Conservation (phyloP, 2,797 vertebrate genomes). For the Phoxinus dragarum region DNA sequence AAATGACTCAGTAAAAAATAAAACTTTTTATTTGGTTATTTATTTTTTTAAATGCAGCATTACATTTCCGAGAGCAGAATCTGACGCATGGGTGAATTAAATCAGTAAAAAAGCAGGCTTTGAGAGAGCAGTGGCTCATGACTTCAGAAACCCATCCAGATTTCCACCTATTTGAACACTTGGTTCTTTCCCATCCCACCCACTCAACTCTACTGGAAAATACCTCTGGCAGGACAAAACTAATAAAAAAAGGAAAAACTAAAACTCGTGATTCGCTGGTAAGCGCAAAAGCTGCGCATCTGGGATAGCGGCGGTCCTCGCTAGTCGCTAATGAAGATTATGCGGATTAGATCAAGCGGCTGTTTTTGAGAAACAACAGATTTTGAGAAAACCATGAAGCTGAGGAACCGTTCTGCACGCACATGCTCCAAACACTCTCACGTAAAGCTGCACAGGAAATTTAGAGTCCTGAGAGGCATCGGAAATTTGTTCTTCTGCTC, state of each 20-base stretch:
- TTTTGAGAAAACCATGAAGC: background rate
- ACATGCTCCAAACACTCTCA: background rate
- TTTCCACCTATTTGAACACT: conserved; percentile 63
- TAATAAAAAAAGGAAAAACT: conserved; percentile 2
- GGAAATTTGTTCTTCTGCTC: background rate
- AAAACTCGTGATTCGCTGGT: background rate
- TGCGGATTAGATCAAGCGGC: no score
- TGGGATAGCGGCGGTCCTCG: background rate
- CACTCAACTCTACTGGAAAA: conserved; percentile 62
- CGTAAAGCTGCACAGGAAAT: conserved; percentile 23
- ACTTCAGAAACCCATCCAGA: conserved; percentile 58
- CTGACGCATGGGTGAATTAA: conserved; percentile 60
- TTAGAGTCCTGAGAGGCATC: conserved; percentile 2
- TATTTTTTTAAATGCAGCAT: conserved; percentile 28
- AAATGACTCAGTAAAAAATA: conserved; percentile 44
- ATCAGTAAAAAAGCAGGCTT: conserved; percentile 59
- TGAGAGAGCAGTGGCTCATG: conserved; percentile 48
- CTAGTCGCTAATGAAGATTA: background rate
- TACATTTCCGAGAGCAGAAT: conserved; percentile 34
- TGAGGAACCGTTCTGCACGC: background rate
- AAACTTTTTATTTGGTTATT: conserved; percentile 8
- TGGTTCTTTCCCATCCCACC: conserved; percentile 40
- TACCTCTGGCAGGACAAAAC: conserved; percentile 56
- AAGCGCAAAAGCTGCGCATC: background rate
- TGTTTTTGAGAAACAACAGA: conserved; percentile 38